Base-by-base conservation (phyloP, 1,140 invertebrate species). In the Apis dorsata region DNA sequence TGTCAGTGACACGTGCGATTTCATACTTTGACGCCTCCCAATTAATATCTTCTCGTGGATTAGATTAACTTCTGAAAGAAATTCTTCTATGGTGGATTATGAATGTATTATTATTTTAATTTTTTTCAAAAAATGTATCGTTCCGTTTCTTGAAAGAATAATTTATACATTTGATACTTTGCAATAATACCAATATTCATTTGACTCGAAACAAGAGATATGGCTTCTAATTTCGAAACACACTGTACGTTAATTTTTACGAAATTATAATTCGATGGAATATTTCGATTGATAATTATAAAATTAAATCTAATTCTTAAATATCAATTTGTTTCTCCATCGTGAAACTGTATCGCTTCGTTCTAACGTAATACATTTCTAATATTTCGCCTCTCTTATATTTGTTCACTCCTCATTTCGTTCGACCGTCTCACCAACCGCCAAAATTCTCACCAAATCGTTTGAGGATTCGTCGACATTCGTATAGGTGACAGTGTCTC, bases 391-490 rank as follows among this genome's bases (percentile, higher is more conserved):
- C 34, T 57, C 53, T 79, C 90, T 90, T 60, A 8, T 44, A 12
- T 71, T 17, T 55, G 76, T 73, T 91, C 86, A 93, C 80, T 92
- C 90, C 3, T 93, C 93, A 75, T 86, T 88, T 55, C 89, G 87
- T 60, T 93, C 90, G 73, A 87, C 76, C 7, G 83, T 70, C 28
- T 93, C 93, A 66, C 88, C 87, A 11, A 88, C 88, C 9, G 91
- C 84, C 74, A 94, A 85, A 90, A 94, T 94, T 90, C 91, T 92
- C 59, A 94, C 90, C 63, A 94, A 87, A 84, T 94, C 93, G 83
- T 93, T 92, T 24, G 90, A 91, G 10, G 92, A 92, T 66, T 93
- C 93, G 13, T 93, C 88, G 24, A 94, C 93, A 81, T 93, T 94
- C 72, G 90, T 92, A 77, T 94, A 94, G 28, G 90, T 91, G 63